Percentiles rank a stretch among this genome's conserved stretches.
Evolutionary conservation across 2,797 vertebrate species (phyloP).

Genomic region (Phoxinus dragarum): DNA sequence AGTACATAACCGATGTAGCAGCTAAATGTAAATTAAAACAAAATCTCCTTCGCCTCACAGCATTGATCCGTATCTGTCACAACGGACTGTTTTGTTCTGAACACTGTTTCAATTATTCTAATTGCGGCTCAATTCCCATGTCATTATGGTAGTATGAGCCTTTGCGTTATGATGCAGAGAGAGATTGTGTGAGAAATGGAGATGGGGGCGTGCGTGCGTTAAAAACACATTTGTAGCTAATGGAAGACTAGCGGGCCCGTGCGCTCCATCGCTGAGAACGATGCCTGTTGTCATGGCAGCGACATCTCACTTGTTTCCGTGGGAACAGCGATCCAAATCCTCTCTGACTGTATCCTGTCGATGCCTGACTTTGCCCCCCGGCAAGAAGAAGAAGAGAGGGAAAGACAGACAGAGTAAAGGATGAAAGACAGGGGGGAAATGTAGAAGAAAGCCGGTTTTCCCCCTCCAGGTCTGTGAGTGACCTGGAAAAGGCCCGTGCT

Average conservation of each 20-base stretch:
- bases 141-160: constrained; percentile 60
- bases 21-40: constrained; percentile 49
- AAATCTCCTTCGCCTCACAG: constrained; percentile 50
- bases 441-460: constrained; percentile 71
- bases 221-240: constrained; percentile 54
- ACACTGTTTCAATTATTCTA: constrained; percentile 57
- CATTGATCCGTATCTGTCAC: constrained; percentile 58
- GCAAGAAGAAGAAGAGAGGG: constrained; percentile 59
- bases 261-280: constrained; percentile 71
- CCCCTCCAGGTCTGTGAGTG: constrained; percentile 71
- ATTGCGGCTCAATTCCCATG: constrained; percentile 56
- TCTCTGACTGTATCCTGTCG: constrained; percentile 78
- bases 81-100: constrained; percentile 49
- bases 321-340: constrained; percentile 71
- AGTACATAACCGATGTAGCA: constrained; percentile 30
- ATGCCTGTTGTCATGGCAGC: constrained; percentile 83
- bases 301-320: constrained; percentile 79
- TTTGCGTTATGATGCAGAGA: constrained; percentile 47
- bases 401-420: constrained; percentile 11
- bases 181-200: constrained; percentile 55
- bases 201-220: constrained; percentile 36
- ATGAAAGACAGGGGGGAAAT: constrained; percentile 60
- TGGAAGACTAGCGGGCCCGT: constrained; percentile 53
- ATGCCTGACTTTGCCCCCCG: constrained; percentile 76
- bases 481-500: constrained; percentile 76